Base-by-base conservation (phyloP, 2,113 vertebrate genomes). In the Tyto alba region DNA sequence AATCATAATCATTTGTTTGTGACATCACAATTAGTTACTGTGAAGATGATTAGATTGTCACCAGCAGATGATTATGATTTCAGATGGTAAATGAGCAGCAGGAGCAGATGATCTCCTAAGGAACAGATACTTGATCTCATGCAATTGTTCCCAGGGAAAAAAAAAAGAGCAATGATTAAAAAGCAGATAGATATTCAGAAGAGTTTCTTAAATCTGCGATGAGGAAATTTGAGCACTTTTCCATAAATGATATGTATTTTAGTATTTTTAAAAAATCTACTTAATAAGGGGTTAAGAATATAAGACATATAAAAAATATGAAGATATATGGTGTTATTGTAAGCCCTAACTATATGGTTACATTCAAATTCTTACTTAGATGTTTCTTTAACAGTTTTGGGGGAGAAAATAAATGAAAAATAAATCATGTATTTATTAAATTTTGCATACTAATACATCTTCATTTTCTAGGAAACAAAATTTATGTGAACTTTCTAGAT, bases 1-100 rank as follows among this genome's bases (percentile, higher is more conserved):
- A 97, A 97, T 97, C 97, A 97, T 97, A 97, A 95, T 87, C 92
- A 69, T 96, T 95, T 97, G 87, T 95, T 97, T 91, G 95, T 96
- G 96, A 97, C 95, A 96, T 95, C 92, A 95, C 93, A 96, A 92
- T 97, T 95, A 96, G 93, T 94, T 95, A 95, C 95, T 95, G 77
- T 93, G 95, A 95, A 91, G 89, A 96, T 96, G 88, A 95, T 96
- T 93, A 93, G 92, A 85, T 96, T 97, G 96, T 97, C 90, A 97
- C 81, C 93, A 96, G 50, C 96, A 96, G 95, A 97, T 93, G 90
- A 96, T 91, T 95, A 94, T 97, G 97, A 97, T 97, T 97, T 97
- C 96, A 97, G 97, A 94, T 94, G 96, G 96, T 93, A 94, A 96
- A 96, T 79, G 94, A 97, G 85, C 97, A 97, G 96, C 97, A 95